phyloP scores from a whole-genome alignment of 2,113 vertebrate genomes.

The Ammodytes marinus region DNA sequence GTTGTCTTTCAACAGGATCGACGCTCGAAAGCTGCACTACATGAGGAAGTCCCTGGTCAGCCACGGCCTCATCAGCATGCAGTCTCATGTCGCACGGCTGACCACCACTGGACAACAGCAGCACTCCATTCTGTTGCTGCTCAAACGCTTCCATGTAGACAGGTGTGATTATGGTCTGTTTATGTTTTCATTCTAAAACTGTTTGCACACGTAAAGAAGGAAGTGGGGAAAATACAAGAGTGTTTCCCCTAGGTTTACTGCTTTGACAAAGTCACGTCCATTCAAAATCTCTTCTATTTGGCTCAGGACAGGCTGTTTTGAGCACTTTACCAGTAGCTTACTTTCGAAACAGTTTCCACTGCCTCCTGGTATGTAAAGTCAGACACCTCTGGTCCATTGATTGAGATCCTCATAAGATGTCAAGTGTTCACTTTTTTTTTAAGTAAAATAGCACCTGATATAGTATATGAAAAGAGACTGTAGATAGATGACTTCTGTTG shows the following conservation, averaged over 20 bases:
- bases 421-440: too few species aligned
- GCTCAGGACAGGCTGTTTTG: too few species aligned
- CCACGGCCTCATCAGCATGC: conserved; percentile 91
- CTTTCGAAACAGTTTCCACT: too few species aligned
- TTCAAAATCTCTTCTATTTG: too few species aligned
- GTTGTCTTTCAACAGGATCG: conserved; percentile 83
- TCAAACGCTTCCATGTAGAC: conserved; percentile 93
- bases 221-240: not conserved
- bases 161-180: conserved; percentile 81
- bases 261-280: too few species aligned
- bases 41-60: conserved; percentile 90
- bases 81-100: conserved; percentile 89
- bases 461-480: too few species aligned
- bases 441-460: too few species aligned
- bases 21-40: conserved; percentile 96
- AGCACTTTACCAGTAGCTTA: too few species aligned
- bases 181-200: not conserved
- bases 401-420: too few species aligned
- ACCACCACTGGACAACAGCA: conserved; percentile 88
- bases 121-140: conserved; percentile 92
- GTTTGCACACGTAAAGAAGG: not conserved
- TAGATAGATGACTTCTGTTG: too few species aligned
- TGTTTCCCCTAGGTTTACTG: not conserved
- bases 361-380: too few species aligned
- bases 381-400: too few species aligned